Conservation (phyloP, 2,113 vertebrate genomes). For the Varanus salvator region DNA sequence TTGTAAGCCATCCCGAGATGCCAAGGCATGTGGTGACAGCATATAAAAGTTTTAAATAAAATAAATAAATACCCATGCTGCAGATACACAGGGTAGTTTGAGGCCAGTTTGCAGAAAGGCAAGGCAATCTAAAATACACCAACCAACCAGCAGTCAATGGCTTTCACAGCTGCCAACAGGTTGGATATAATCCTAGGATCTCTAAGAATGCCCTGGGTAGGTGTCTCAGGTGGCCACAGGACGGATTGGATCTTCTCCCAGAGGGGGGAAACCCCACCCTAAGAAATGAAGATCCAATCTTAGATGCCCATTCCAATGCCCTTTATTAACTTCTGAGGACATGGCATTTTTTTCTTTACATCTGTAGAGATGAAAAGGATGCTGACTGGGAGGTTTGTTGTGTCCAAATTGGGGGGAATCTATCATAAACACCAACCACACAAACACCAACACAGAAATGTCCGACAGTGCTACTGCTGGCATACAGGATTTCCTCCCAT, state of each 20-base stretch:
- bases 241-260: background rate
- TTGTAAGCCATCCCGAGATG: too few species aligned
- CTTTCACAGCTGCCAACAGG: background rate
- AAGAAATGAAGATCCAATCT: background rate
- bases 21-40: too few species aligned
- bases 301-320: background rate
- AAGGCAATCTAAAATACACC: background rate
- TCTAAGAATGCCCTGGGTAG: background rate
- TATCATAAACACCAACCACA: too few species aligned
- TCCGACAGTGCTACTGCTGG: too few species aligned
- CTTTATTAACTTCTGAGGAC: background rate
- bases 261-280: background rate
- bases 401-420: background rate
- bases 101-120: background rate
- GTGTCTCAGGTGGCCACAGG: background rate
- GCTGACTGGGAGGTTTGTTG: background rate
- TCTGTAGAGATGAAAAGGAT: background rate
- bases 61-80: background rate
- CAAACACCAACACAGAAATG: too few species aligned
- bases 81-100: background rate
- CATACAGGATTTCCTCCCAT: too few species aligned
- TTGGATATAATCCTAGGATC: background rate
- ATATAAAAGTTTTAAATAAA: too few species aligned
- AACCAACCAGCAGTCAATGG: background rate
- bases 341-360: background rate